These are phyloP conservation scores for Micrastur ruficollis DNA, from an alignment of 2,797 vertebrate species.

Conservation along the genomic window DNA sequence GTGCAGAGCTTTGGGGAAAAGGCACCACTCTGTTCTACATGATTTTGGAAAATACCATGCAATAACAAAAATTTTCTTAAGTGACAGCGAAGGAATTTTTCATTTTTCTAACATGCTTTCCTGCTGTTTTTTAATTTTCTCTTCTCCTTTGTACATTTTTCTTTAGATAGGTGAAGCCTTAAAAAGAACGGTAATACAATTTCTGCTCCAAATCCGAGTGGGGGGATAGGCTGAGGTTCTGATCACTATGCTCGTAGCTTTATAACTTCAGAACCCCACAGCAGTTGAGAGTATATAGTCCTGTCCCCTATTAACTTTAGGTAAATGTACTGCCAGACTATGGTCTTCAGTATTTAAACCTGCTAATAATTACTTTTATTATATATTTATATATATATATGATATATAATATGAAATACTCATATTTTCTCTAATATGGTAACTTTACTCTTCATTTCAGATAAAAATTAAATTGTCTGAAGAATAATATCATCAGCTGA, in stretches of 20 bases:
- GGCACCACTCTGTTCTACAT: neutral
- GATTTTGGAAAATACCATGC: neutral
- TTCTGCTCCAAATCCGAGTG: neutral
- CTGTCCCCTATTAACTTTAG: neutral
- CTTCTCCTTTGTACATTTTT: neutral
- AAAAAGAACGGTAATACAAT: neutral
- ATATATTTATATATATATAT: too few species aligned
- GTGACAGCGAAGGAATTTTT: neutral
- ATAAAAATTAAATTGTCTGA: constrained; percentile 32
- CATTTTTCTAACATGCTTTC: neutral
- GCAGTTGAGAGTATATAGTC: neutral
- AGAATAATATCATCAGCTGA: neutral
- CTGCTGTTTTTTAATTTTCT: neutral
- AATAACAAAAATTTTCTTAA: neutral
- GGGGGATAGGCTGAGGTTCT: neutral
- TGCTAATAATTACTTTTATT: constrained; percentile 5
- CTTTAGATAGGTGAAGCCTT: neutral
- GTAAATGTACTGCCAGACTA: neutral
- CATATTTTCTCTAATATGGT: neutral
- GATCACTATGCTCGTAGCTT: neutral
- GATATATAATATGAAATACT: too few species aligned
- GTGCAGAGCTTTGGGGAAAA: neutral
- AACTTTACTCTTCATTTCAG: neutral
- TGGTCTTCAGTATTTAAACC: neutral
- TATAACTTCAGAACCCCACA: neutral